Conservation (phyloP, 2,888 invertebrate genomes). For the Morpho deidamia region DNA sequence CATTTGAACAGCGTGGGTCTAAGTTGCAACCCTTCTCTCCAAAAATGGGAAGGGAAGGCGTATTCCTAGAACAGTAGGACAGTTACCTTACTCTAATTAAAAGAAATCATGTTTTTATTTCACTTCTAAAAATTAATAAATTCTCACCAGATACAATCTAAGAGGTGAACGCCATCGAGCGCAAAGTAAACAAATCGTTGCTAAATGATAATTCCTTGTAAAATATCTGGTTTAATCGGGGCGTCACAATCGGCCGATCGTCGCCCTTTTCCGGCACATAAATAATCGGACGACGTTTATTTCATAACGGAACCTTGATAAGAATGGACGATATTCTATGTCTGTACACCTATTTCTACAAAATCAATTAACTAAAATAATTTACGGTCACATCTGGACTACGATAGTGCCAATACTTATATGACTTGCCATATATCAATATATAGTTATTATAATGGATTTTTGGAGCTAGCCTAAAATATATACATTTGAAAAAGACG, state of each 20-base stretch:
- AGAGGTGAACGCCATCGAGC: slow-evolving; percentile 41
- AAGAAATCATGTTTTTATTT: too few relatives aligned
- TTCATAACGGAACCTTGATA: slow-evolving; percentile 70
- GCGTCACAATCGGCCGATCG: slow-evolving; percentile 53
- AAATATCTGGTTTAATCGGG: slow-evolving; percentile 62
- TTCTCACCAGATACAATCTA: slow-evolving; percentile 11
- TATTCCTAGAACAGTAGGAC: too few relatives aligned
- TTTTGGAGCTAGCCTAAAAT: too few relatives aligned
- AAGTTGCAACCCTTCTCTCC: too few relatives aligned
- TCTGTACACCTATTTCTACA: slow-evolving; percentile 9
- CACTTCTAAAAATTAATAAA: not conserved
- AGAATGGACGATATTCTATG: slow-evolving; percentile 29
- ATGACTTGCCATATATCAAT: too few relatives aligned
- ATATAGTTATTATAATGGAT: too few relatives aligned
- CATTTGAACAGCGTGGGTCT: too few relatives aligned
- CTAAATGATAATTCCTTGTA: slow-evolving; percentile 58
- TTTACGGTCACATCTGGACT: too few relatives aligned
- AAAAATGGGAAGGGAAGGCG: too few relatives aligned
- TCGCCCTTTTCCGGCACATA: slow-evolving; percentile 62
- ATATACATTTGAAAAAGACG: too few relatives aligned
- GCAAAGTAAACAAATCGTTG: slow-evolving; percentile 53
- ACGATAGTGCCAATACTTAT: too few relatives aligned
- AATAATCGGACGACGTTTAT: slow-evolving; percentile 68
- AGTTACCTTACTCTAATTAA: too few relatives aligned
- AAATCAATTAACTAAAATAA: not conserved